Evolutionary conservation across 2,797 vertebrate species (phyloP).

Genomic region (Halcyon leucocephala): DNA sequence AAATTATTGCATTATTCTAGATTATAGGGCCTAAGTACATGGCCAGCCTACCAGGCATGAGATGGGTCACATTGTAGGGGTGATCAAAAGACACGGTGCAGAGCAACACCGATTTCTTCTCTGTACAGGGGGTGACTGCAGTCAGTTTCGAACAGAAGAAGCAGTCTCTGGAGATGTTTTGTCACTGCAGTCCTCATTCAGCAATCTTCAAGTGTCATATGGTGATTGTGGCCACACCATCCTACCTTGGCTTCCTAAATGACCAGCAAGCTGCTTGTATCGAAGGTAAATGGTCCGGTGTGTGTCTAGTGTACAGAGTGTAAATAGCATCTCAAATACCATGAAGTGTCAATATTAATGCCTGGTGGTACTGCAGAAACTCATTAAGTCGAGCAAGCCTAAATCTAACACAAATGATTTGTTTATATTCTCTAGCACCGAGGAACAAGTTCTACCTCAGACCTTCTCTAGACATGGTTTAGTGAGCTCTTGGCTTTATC

Average conservation of each 20-base stretch:
- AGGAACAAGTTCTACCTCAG: neutral
- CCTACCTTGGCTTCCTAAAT: constrained; percentile 14
- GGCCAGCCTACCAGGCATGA: neutral
- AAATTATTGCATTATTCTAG: neutral
- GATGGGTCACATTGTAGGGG: neutral
- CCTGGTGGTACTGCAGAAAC: constrained; percentile 39
- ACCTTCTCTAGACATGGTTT: neutral
- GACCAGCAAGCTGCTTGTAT: neutral
- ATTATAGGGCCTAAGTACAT: fast-evolving
- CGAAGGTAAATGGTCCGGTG: constrained; percentile 8
- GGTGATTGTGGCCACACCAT: neutral
- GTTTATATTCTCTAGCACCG: constrained; percentile 37
- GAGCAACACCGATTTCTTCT: constrained; percentile 14
- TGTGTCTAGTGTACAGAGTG: neutral
- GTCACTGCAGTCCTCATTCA: neutral
- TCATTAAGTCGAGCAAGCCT: constrained; percentile 39
- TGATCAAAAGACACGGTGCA: neutral
- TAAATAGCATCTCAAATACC: constrained; percentile 69
- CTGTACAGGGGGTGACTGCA: neutral
- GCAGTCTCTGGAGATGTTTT: neutral
- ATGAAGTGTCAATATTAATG: constrained; percentile 53
- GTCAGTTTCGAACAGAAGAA: neutral
- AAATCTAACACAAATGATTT: constrained; percentile 36
- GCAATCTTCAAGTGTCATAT: neutral
- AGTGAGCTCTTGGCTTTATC: neutral